Percentiles rank a stretch among this genome's conserved stretches.
phyloP scores from a whole-genome alignment of 2,113 vertebrate species.

The Oryzias woworae region DNA sequence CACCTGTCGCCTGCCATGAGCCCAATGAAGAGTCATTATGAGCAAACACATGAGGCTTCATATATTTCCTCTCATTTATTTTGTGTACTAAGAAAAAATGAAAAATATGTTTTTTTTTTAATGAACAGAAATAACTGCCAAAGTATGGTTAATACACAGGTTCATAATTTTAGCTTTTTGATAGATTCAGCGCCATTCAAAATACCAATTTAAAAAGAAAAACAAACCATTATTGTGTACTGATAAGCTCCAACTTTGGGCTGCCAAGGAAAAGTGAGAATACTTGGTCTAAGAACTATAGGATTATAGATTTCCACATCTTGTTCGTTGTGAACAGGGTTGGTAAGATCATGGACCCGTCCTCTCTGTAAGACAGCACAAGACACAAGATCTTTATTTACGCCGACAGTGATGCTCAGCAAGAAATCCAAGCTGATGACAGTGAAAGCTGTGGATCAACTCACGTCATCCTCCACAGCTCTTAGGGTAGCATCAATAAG shows the following conservation, averaged over 20 bases:
- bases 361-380: slow-evolving; percentile 78
- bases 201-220: background rate
- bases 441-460: slow-evolving; percentile 35
- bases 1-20: slow-evolving; percentile 81
- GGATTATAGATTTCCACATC: slow-evolving; percentile 92
- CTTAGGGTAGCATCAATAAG: slow-evolving; percentile 82
- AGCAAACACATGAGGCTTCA: background rate
- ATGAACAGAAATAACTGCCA: too few species aligned
- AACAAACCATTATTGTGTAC: slow-evolving; percentile 88
- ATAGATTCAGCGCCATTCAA: background rate
- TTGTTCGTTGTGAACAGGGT: slow-evolving; percentile 88
- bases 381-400: slow-evolving; percentile 10
- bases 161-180: too few species aligned
- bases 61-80: background rate
- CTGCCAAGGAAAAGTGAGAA: slow-evolving; percentile 97
- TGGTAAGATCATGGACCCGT: slow-evolving; percentile 76
- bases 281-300: slow-evolving; percentile 85
- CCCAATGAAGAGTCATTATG: background rate
- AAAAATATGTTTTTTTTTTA: background rate
- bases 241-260: slow-evolving; percentile 89
- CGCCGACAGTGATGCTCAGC: slow-evolving; percentile 1
- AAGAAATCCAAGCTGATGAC: background rate
- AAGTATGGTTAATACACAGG: too few species aligned
- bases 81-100: background rate
- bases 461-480: slow-evolving; percentile 86